Base-by-base conservation (phyloP, 2,797 vertebrate species). In the Notoglanidium macrostoma region DNA sequence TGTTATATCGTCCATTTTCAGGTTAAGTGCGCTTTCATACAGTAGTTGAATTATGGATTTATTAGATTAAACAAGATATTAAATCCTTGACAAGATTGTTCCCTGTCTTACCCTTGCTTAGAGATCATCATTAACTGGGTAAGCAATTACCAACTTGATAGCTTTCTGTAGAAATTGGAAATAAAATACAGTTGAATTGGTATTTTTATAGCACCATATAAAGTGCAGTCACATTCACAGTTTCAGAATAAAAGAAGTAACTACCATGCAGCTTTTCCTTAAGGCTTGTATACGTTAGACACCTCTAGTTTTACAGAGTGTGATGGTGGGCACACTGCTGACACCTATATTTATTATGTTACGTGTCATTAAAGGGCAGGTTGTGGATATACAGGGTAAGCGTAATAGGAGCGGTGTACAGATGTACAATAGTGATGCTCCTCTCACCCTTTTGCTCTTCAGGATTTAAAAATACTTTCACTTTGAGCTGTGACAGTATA, bases 321-420 rank as follows among this genome's bases (percentile, higher is more conserved):
- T 32, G 80, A 83, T 49, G 10, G 8, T 83, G 61, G n/a, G 80
- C 4, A 82, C 26, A 7, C 44, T 63, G 80, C 80, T 83, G 80
- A 83, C 40, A 67, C 40, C 15, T 83, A 65, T 83, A 51, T 83
- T 83, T 65, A 92, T 91, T 92, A 79, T 87, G 85, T 89, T 88
- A 87, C 88, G 74, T 49, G 79, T 84, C 59, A 88, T 67, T 83
- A 83, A 67, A 67, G 80, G 80, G n/a, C 61, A 83, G 46, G 61
- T 49, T 67, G 40, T 32, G 11, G n/a, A 67, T 49, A 49, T 82
- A 83, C 26, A 29, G 44, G 67, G 17, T 32, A 67, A 67, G 80
- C 19, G 44, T 67, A 83, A 83, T 15, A 65, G 15, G 61, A 83
- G 61, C 8, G 2, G 44, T 29, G 63, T 83, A 82, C 40, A 82